A percentile compares a stretch with the other conserved stretches of the same genome.
Evolutionary conservation across 2,888 invertebrate genomes (phyloP).

Genomic region (Megaustenia siamemsis): DNA sequence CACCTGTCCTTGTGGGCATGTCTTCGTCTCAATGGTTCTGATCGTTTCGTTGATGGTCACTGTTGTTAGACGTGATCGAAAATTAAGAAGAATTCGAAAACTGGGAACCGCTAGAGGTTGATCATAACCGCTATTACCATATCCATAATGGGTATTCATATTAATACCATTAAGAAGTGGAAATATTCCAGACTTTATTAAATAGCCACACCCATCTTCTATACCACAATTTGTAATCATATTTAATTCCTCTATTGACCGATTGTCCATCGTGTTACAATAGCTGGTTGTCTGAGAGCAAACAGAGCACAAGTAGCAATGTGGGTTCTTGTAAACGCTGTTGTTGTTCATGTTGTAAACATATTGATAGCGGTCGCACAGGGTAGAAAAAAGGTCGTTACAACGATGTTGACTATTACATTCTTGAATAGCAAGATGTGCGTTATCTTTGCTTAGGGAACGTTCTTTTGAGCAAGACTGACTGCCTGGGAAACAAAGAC

Average conservation of each 20-base stretch:
- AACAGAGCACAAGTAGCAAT: neutral
- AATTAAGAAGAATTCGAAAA: conserved; percentile 28
- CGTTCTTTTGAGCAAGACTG: neutral
- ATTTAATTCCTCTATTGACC: too few relatives aligned
- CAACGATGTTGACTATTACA: neutral
- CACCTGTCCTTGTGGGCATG: conserved; percentile 26
- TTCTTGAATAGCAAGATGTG: neutral
- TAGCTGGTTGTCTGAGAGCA: too few relatives aligned
- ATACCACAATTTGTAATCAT: too few relatives aligned
- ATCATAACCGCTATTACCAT: neutral
- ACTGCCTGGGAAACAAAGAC: neutral
- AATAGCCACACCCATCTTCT: too few relatives aligned
- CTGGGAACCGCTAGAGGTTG: neutral
- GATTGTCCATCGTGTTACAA: too few relatives aligned
- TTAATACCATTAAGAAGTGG: too few relatives aligned
- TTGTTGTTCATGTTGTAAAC: neutral
- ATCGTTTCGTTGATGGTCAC: neutral
- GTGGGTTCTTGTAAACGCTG: conserved; percentile 11
- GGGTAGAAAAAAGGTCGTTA: neutral
- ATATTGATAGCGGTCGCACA: conserved; percentile 24
- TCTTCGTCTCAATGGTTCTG: conserved; percentile 2
- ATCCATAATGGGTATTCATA: too few relatives aligned
- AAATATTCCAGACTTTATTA: too few relatives aligned
- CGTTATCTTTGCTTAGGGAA: neutral
- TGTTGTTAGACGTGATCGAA: neutral